Evolutionary conservation across 2,113 vertebrate genomes (phyloP), one percentile per base, ranked within the genome.

Genomic region (Paedocypris sp.): DNA sequence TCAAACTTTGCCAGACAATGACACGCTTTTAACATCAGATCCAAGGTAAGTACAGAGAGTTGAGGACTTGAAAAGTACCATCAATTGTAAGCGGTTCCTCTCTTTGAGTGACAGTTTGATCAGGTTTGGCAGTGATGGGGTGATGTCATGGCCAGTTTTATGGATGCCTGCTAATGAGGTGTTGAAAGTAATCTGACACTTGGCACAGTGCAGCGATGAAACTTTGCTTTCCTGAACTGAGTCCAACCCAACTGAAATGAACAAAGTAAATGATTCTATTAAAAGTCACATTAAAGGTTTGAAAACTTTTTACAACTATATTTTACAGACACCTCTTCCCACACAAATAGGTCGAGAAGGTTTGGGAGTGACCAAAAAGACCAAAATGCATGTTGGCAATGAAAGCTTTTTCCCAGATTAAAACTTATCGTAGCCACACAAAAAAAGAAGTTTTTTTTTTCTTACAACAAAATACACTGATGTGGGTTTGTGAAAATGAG

Each of bases 131-230:
- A 39, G 18, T 57, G 48, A 60, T 61, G 67, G 56, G 67, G 62
- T 65, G 62, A 60, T 56, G 23, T 63, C 51, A 47, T 47, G 18
- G 22, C 23, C 22, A 11, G 31, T 56, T 64, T 65, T 60, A 60
- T 65, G 50, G 62, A 69, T 38, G 15, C 54, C 59, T 50, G 48
- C 53, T 59, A 57, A 38, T 64, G 61, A 62, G 61, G 66, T 57
- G 66, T 54, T 42, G 41, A 47, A 51, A 43, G n/a, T 52, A 64
- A 64, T 60, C 60, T 38, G 67, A 60, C 60, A 52, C 47, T 53
- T 68, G 29, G 52, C 59, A 58, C 8, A 16, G 53, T 62, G 36
- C 32, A 26, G 54, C 54, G 28, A 28, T 58, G 43, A 32, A 58
- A 43, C 25, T 58, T 3, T 11, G 18, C 54, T 22, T 39, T 43